A percentile compares a stretch with the other conserved stretches of the same genome.
Evolutionary conservation across 2,888 invertebrate genomes (phyloP).

Genomic region (Villa cingulata): DNA sequence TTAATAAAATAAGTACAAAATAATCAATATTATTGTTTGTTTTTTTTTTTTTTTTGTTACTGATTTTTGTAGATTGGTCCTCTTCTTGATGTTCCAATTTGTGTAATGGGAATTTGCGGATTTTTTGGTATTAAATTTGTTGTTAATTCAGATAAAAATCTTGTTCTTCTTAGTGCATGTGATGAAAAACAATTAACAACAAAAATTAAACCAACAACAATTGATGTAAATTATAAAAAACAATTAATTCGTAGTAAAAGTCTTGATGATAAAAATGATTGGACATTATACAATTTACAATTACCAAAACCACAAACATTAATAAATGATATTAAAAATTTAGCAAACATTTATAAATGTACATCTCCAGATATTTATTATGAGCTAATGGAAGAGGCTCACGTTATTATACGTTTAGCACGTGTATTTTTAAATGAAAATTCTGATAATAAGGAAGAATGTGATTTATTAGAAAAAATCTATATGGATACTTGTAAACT

Average conservation of each 20-base stretch:
- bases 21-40: too few species aligned
- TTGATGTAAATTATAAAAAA: background rate
- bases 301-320: conserved; percentile 49
- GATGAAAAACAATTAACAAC: background rate
- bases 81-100: conserved; percentile 45
- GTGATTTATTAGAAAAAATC: conserved; percentile 2
- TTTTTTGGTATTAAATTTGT: conserved; percentile 46
- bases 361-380: conserved; percentile 54
- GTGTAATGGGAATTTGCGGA: conserved; percentile 51
- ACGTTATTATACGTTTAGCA: conserved; percentile 44
- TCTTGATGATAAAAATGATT: conserved; percentile 26
- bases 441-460: background rate
- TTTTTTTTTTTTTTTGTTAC: background rate
- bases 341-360: conserved; percentile 49
- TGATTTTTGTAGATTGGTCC: conserved; percentile 40
- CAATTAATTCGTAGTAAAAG: background rate
- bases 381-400: conserved; percentile 59
- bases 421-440: background rate
- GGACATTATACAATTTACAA: conserved; percentile 61
- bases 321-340: conserved; percentile 54
- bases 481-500: conserved; percentile 25
- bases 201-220: background rate
- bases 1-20: too few species aligned
- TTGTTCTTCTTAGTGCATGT: conserved; percentile 36
- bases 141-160: conserved; percentile 29